Base-by-base conservation (phyloP, 1,140 invertebrate genomes). In the Homarus americanus region DNA sequence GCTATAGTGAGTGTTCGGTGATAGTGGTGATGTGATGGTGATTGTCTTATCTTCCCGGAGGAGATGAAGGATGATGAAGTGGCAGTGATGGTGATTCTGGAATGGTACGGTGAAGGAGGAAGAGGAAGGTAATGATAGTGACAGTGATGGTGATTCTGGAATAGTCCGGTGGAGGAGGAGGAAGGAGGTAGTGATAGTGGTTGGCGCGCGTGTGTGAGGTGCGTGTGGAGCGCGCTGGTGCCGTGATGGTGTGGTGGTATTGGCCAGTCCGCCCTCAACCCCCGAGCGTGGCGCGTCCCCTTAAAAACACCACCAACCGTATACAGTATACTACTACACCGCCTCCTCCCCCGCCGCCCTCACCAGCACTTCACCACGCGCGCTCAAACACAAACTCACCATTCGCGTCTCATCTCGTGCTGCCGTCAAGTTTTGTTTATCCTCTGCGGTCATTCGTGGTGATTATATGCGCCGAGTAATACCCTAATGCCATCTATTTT, bases 221-320 rank as follows among this genome's bases (percentile, higher is more conserved):
- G 63, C 28, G 63, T 69, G 63, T 69, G 4, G 63, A 7, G 63
- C 5, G 63, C 28, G 63, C 63, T 69, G 63, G n/a, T 69, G 63
- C 63, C 28, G 63, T 28, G 1, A 20, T 58, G 53, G 53, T 58
- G 53, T n/a, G n/a, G 44, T 49, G 44, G 44, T 49, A 15, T 2
- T 69, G 63, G 63, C 63, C 63, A 69, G 63, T 69, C 63, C 63
- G 63, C 63, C 63, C 63, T 69, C 63, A 69, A 69, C 63, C 63
- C 63, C n/a, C n/a, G 63, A 69, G 63, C 63, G 63, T 69, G 24
- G 63, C 63, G 63, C 28, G 12, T 32, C 63, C 63, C 63, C 3
- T n/a, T n/a, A n/a, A 12, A 32, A 7, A 7, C 63, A 32, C 63
- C 28, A 28, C n/a, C 63, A 49, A 15, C 44, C 44, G 44, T 49